Base-by-base conservation (phyloP, 2,113 vertebrate species). In the Phrynosoma platyrhinos region DNA sequence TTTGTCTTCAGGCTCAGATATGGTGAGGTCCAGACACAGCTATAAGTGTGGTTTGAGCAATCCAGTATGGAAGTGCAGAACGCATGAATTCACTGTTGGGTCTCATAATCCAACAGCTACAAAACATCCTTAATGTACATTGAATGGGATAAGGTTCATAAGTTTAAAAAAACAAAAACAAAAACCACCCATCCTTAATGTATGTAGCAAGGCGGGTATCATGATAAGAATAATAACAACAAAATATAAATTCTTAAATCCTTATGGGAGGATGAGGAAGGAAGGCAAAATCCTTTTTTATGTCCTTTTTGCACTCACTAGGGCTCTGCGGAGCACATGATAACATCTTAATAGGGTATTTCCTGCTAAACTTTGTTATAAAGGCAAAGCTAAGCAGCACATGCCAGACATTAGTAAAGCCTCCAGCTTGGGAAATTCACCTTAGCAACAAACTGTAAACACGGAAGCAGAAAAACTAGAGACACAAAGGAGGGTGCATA, bases 281-380 rank as follows among this genome's bases (percentile, higher is more conserved):
- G 84, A 89, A 87, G 94, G 79, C 66, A 93, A 93, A 93, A 91
- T 86, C 90, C 91, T 91, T 92, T 84, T 78, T 77, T 53, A 55
- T 76, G 83, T 83, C 86, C 8, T 0, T 52, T 90, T 87, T 92
- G 90, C 92, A 85, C 88, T 94, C 89, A 68, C 89, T 87, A 89
- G 91, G 90, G 82, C 27, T 64, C 80, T 92, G 84, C 10, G 89
- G 91, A 89, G 30, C 30, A 55, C 30, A 94, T 90, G 94, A 95
- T 93, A 95, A 92, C 90, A 92, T 93, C 90, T 36, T 94, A 92
- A 92, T 94, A 94, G 90, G 47, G 91, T 92, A 94, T 94, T 95
- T 95, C 92, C 93, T 93, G 87, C 90, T 88, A 66, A 86, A 89
- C 72, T 81, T 79, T 93, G 91, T 93, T 74, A 90, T 86, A 77